phyloP scores from a whole-genome alignment of 2,888 invertebrate species.

The Cataglyphis rosenhaueri region DNA sequence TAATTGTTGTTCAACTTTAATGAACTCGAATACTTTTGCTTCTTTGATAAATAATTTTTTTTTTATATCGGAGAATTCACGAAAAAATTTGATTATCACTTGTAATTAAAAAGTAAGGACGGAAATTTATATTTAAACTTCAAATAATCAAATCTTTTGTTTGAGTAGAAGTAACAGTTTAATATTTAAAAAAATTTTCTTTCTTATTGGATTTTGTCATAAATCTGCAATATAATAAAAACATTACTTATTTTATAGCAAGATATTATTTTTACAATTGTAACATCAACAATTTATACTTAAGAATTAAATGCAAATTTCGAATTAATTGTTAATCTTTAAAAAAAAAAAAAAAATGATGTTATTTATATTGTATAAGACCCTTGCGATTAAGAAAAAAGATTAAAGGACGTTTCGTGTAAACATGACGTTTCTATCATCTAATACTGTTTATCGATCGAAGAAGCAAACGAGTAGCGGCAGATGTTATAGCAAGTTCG shows the following conservation, averaged over 20 bases:
- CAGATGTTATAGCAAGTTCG: conserved; percentile 53
- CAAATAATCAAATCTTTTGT: conserved; percentile 31
- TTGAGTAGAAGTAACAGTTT: conserved; percentile 12
- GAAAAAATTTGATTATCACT: conserved; percentile 39
- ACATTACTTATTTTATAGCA: background rate
- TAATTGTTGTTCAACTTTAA: conserved; percentile 22
- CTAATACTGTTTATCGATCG: conserved; percentile 45
- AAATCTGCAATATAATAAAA: background rate
- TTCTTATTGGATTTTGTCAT: background rate
- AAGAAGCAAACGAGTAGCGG: conserved; percentile 42
- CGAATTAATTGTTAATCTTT: background rate
- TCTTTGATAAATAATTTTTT: conserved; percentile 9
- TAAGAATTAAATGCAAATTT: background rate
- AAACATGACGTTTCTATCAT: conserved; percentile 43
- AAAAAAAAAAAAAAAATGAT: background rate
- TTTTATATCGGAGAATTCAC: background rate
- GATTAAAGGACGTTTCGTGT: background rate
- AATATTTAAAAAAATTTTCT: conserved; percentile 24
- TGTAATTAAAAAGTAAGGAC: conserved; percentile 28
- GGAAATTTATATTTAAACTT: conserved; percentile 9
- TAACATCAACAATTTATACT: background rate
- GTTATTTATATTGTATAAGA: background rate
- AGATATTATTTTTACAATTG: background rate
- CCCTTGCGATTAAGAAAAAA: background rate
- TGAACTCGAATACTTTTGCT: conserved; percentile 4